Conservation (phyloP, 2,113 vertebrate genomes). For the Esox niger region DNA sequence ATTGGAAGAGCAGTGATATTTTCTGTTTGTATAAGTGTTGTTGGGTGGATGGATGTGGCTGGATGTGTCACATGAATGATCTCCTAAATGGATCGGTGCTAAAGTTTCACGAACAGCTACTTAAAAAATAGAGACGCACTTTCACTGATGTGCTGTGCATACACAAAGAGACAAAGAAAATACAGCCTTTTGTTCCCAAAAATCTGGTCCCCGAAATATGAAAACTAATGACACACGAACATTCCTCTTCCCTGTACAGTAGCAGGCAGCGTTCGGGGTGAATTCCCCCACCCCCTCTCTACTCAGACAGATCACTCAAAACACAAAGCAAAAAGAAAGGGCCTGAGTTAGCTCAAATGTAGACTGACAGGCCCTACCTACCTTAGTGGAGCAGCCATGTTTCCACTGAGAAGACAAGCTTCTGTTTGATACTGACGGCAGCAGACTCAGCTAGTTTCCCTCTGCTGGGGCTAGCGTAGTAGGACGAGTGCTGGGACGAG, state of each 20-base stretch:
- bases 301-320: slow-evolving; percentile 62
- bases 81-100: no score
- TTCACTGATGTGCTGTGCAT: slow-evolving; percentile 10
- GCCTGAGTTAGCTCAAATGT: slow-evolving; percentile 58
- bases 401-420: slow-evolving; percentile 53
- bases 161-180: slow-evolving; percentile 22
- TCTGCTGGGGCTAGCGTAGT: slow-evolving; percentile 47
- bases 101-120: no score
- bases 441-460: slow-evolving; percentile 60
- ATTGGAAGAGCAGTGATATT: slow-evolving; percentile 40
- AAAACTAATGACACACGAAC: no score
- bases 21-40: slow-evolving; percentile 20
- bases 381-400: slow-evolving; percentile 68
- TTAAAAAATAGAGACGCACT: slow-evolving; percentile 34
- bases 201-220: no score
- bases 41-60: no score
- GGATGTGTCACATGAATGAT: slow-evolving; percentile 15
- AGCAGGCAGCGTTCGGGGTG: no score
- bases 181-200: no score
- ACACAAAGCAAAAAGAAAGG: slow-evolving; percentile 51
- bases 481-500: slow-evolving; percentile 45
- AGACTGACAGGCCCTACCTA: slow-evolving; percentile 71
- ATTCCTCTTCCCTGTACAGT: no score
- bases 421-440: slow-evolving; percentile 58
- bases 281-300: slow-evolving; percentile 29